Evolutionary conservation across 2,797 vertebrate species (phyloP).

Genomic region (Oryzias dopingdopingensis): DNA sequence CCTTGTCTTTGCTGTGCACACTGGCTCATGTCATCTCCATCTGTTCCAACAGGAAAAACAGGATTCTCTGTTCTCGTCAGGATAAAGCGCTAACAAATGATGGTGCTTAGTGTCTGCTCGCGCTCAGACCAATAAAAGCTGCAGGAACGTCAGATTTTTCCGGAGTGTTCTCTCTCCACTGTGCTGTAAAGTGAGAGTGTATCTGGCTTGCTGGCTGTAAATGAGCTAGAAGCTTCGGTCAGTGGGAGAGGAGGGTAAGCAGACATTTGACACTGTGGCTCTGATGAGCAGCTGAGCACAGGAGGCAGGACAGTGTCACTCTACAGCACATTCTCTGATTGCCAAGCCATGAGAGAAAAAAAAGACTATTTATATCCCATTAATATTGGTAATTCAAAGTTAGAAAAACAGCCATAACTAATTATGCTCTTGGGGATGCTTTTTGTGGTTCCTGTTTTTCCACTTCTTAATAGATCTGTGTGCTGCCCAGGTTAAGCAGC

Average conservation of each 20-base stretch:
- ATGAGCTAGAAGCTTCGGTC: slow-evolving; percentile 28
- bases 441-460: not conserved
- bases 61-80: slow-evolving; percentile 14
- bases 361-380: slow-evolving; percentile 1
- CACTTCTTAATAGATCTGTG: slow-evolving; percentile 5
- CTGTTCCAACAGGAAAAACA: slow-evolving; percentile 65
- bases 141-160: not conserved
- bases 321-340: slow-evolving; percentile 33
- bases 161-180: slow-evolving; percentile 11
- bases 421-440: not conserved
- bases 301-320: slow-evolving; percentile 47
- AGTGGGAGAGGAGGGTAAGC: slow-evolving; percentile 13
- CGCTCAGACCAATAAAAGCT: not conserved
- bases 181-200: slow-evolving; percentile 28
- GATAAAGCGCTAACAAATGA: not conserved
- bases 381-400: not conserved
- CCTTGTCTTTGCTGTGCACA: slow-evolving; percentile 51
- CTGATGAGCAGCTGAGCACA: slow-evolving; percentile 64
- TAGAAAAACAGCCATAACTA: slow-evolving; percentile 3
- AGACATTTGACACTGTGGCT: slow-evolving; percentile 65
- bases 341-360: slow-evolving; percentile 22
- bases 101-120: not conserved
- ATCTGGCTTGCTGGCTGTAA: slow-evolving; percentile 32
- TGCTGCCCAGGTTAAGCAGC: slow-evolving; percentile 49
- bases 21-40: slow-evolving; percentile 70